These are phyloP conservation scores for Drosophila serrata DNA, from an alignment of 1,140 invertebrate species.

Conservation along the genomic window DNA sequence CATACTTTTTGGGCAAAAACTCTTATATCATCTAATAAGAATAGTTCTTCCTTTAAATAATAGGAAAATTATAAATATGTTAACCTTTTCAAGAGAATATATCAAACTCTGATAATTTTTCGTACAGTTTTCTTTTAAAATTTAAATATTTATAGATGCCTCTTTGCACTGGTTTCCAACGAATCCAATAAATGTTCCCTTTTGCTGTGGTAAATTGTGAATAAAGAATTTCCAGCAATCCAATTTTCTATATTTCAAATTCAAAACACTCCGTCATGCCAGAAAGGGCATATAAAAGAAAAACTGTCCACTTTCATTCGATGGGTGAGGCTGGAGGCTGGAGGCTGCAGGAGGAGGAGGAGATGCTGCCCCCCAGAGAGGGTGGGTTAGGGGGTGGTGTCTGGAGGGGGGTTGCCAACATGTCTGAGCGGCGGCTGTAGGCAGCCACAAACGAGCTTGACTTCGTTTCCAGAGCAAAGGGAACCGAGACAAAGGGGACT, in stretches of 20 bases:
- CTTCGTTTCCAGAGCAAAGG: conserved; percentile 63
- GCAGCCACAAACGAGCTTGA: conserved; percentile 80
- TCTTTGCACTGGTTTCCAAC: background rate
- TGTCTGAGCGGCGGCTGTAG: conserved; percentile 67
- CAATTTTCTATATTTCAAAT: conserved; percentile 11
- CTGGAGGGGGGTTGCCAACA: conserved; percentile 47
- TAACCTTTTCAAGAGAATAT: background rate
- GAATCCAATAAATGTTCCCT: conserved; percentile 1
- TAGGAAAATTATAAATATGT: too few relatives aligned
- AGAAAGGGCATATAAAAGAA: conserved; percentile 50
- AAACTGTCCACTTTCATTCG: conserved; percentile 68
- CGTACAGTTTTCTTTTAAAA: background rate
- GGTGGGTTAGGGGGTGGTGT: background rate
- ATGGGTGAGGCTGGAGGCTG: background rate
- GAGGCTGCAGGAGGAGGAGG: background rate
- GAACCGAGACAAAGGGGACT: conserved; percentile 39
- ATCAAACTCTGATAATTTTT: background rate
- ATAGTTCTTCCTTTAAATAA: background rate
- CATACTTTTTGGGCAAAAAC: background rate
- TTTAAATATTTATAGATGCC: conserved; percentile 3
- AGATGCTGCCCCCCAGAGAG: background rate
- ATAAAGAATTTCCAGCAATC: conserved; percentile 11
- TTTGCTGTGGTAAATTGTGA: conserved; percentile 16
- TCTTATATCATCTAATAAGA: background rate
- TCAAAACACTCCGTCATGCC: conserved; percentile 1